These are phyloP conservation scores for Epinotia demarniana DNA, from an alignment of 2,888 invertebrate genomes.

Conservation along the genomic window DNA sequence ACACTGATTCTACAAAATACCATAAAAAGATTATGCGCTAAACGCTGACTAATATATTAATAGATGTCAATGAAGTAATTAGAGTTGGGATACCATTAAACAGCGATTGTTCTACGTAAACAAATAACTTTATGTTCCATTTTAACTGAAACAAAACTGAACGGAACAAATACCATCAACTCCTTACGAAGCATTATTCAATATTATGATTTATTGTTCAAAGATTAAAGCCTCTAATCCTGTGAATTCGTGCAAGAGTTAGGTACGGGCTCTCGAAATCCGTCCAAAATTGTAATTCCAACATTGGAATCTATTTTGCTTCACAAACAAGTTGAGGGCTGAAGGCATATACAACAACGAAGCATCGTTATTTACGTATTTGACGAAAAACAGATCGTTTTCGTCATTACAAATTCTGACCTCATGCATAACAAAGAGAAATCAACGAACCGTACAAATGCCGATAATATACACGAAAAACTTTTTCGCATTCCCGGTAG, in stretches of 20 bases:
- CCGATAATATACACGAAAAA: no score
- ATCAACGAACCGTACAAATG: no score
- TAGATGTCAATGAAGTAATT: background rate
- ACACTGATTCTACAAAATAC: no score
- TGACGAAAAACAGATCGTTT: background rate
- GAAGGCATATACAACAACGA: background rate
- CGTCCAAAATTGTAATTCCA: background rate
- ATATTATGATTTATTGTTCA: background rate
- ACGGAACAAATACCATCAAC: background rate
- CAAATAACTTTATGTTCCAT: background rate
- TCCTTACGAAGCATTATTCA: background rate
- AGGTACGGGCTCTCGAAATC: background rate
- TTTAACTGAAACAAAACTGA: background rate
- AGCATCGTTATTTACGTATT: background rate
- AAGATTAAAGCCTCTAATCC: background rate
- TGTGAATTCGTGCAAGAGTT: background rate
- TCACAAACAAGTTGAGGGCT: background rate
- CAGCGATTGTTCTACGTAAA: background rate
- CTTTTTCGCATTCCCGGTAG: no score
- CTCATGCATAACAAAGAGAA: no score
- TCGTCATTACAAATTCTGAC: background rate
- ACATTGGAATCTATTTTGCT: slow-evolving; percentile 1
- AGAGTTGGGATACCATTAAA: slow-evolving; percentile 4
- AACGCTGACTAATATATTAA: background rate
- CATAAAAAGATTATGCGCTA: no score